phyloP scores from a whole-genome alignment of 2,797 vertebrate species.

The Gallinago stenura region DNA sequence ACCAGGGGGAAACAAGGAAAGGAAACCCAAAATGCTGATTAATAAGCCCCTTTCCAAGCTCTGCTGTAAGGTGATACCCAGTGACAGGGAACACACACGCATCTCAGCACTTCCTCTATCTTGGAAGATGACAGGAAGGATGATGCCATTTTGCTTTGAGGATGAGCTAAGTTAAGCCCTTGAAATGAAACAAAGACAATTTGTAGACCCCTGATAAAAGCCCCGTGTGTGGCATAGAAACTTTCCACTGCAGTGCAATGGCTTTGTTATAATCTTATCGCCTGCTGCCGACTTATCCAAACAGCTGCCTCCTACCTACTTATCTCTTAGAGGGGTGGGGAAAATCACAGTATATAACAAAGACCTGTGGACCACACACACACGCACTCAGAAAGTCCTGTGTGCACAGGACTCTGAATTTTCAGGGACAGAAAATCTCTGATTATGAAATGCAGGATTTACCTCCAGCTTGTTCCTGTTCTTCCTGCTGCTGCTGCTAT shows the following conservation, averaged over 20 bases:
- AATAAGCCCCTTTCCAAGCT: not conserved
- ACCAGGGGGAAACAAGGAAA: not conserved
- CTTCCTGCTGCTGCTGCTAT: not conserved
- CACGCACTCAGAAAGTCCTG: not conserved
- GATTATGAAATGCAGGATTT: not conserved
- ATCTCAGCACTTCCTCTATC: slow-evolving; percentile 16
- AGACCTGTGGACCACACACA: not conserved
- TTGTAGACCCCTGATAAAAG: slow-evolving; percentile 35
- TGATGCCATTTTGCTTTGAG: slow-evolving; percentile 23
- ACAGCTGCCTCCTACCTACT: slow-evolving; percentile 40
- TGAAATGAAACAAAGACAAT: slow-evolving; percentile 45
- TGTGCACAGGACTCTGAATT: not conserved
- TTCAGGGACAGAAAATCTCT: not conserved
- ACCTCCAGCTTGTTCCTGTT: not conserved
- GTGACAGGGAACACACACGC: slow-evolving; percentile 10
- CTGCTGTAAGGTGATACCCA: not conserved
- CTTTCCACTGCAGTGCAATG: not conserved
- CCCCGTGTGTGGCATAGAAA: not conserved
- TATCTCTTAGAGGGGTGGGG: slow-evolving; percentile 16
- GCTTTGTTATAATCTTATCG: slow-evolving; percentile 6
- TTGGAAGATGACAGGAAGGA: slow-evolving; percentile 54
- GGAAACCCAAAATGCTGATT: slow-evolving; percentile 20
- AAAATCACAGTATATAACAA: slow-evolving; percentile 19
- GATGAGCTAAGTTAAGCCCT: slow-evolving; percentile 41
- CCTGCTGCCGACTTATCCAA: slow-evolving; percentile 25